Evolutionary conservation across 2,797 vertebrate species (phyloP), one percentile per base, ranked within the genome.

Genomic region (Acanthurus leucopareius): DNA sequence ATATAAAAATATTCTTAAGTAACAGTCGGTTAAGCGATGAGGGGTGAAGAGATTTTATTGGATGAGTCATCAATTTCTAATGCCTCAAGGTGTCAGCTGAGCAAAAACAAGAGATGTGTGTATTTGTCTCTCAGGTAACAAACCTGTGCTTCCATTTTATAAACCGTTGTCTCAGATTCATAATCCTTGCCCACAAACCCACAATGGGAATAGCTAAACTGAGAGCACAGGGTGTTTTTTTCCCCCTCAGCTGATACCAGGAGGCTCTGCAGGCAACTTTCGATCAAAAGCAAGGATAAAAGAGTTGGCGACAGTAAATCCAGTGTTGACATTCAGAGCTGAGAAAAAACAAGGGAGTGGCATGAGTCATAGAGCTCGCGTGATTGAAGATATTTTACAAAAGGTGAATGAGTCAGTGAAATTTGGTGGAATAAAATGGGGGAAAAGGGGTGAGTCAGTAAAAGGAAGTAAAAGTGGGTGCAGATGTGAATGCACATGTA

Each of bases 401-500:
- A 74, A 47, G 5, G 16, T 22, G 11, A 57, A 67, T 88, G 75
- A 84, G 42, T 85, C 75, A 78, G n/a, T 48, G 47, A 69, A 66
- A 75, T 79, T 28, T 72, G 11, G 65, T 51, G 38, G 62, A 77
- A 79, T 57, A 47, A 81, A 86, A 54, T 1, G 0, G 2, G 44
- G 44, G 66, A 14, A 58, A n/a, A 47, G n/a, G 3, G 10, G 40
- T 83, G 69, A 83, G 69, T 85, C 75, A 84, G 60, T n/a, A 6
- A 67, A 57, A 10, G 76, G 71, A 86, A 77, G 68, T 20, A 11
- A 28, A 80, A 25, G 62, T 69, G 68, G 47, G 63, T 25, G 68
- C n/a, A 68, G 49, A 20, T 5, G 25, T 19, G 88, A 61, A 35
- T 16, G 59, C 73, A 80, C 91, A 80, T 69, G 88, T 49, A 56